Base-by-base conservation (phyloP, 2,888 invertebrate genomes). In the Drosophila sordidula region DNA sequence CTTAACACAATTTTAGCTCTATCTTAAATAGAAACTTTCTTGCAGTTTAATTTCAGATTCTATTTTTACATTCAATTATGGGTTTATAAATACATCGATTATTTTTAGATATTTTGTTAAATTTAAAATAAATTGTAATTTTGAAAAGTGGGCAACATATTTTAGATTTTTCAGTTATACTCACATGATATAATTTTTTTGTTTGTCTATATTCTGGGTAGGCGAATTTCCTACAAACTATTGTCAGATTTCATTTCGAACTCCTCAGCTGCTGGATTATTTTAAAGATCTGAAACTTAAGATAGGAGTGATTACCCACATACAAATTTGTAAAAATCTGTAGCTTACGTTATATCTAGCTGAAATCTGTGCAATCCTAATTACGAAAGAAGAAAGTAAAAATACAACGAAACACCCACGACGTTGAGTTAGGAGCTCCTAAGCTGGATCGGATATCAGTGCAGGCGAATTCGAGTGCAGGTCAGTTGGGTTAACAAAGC, bases 401-500 rank as follows among this genome's bases (percentile, higher is more conserved):
- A n/a, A n/a, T n/a, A n/a, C n/a, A n/a, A n/a, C n/a, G n/a, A 73
- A 69, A 81, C 73, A 75, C 69, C 69, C 67, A 71, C 69, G 36
- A 50, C 6, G 49, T 41, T 54, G 56, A 70, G 47, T 42, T 51
- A 47, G 29, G 39, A 25, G 9, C 34, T 14, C 22, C 12, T 45
- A 46, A 59, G 55, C 59, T 36, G 65, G 44, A 65, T 77, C 61
- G 55, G 47, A 75, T 72, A 46, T 56, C 68, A 44, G 61, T 9
- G 52, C 67, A 49, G 52, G 65, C 42, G 44, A 41, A 12, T 50
- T 57, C 58, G 25, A 44, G 51, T 36, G 39, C 68, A 80, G 80
- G 78, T 80, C 80, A 83, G 64, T 62, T 52, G 50, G 49, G 42
- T 65, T 49, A 62, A 57, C 77, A 82, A 75, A 78, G 78, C 81